These are phyloP conservation scores for Pasiphila rectangulata DNA, from an alignment of 2,888 invertebrate species.

Conservation along the genomic window DNA sequence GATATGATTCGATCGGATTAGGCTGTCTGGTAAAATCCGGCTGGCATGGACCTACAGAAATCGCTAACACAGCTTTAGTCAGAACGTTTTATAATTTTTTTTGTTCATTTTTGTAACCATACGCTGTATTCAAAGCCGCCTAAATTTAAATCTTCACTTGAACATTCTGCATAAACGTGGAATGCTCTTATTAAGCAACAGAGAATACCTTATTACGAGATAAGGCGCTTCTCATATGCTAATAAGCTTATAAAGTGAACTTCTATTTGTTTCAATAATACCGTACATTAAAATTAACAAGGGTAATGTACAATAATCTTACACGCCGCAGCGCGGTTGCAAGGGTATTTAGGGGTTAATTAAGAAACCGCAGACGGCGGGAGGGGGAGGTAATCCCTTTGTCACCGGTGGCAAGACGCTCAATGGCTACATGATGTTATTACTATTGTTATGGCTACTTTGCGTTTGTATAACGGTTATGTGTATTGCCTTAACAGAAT, in stretches of 20 bases:
- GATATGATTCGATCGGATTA: too few species aligned
- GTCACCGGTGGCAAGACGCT: slow-evolving; percentile 66
- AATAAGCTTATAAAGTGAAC: slow-evolving; percentile 45
- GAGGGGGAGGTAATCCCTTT: slow-evolving; percentile 67
- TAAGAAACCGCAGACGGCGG: slow-evolving; percentile 74
- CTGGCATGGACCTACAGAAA: neutral
- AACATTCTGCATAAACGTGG: slow-evolving; percentile 6
- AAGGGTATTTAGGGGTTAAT: slow-evolving; percentile 77
- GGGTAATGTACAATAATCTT: slow-evolving; percentile 73
- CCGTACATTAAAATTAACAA: slow-evolving; percentile 72
- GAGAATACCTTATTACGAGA: slow-evolving; percentile 9
- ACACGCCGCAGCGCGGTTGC: slow-evolving; percentile 59
- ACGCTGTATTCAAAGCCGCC: too few species aligned
- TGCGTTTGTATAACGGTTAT: slow-evolving; percentile 34
- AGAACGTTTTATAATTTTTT: neutral
- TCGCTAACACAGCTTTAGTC: neutral
- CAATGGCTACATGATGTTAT: slow-evolving; percentile 42
- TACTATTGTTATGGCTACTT: slow-evolving; percentile 49
- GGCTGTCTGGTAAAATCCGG: too few species aligned
- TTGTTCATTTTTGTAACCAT: too few species aligned
- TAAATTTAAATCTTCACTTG: neutral
- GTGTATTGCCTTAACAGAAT: too few species aligned
- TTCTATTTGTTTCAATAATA: slow-evolving; percentile 71
- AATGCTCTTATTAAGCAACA: slow-evolving; percentile 15
- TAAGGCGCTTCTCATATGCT: slow-evolving; percentile 42